Percentiles rank a stretch among this genome's conserved stretches.
These are phyloP conservation scores for Siniperca chuatsi DNA, from an alignment of 2,113 vertebrate species.

Conservation along the genomic window DNA sequence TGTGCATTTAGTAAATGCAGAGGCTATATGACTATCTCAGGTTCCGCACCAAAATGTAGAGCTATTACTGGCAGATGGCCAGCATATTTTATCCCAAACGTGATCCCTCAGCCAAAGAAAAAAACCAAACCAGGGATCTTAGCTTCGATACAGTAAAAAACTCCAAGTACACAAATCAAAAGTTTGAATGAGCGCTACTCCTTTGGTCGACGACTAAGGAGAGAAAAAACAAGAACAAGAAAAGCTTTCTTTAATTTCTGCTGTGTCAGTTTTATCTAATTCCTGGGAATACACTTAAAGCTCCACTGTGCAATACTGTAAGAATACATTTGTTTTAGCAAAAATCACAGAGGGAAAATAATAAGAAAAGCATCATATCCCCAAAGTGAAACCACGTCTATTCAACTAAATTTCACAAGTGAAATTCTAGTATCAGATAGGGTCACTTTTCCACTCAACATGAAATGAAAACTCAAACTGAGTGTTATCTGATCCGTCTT, in stretches of 20 bases:
- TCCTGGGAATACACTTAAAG: neutral
- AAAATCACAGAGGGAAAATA: neutral
- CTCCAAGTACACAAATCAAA: neutral
- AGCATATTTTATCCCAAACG: slow-evolving; percentile 27
- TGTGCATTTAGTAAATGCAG: neutral
- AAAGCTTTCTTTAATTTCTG: neutral
- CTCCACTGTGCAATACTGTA: neutral
- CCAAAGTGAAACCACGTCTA: neutral
- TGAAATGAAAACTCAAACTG: neutral
- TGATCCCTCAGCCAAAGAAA: neutral
- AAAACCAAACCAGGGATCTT: neutral
- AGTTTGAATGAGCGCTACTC: neutral
- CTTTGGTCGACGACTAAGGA: neutral
- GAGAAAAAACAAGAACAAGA: neutral
- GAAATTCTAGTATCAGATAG: neutral
- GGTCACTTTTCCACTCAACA: neutral
- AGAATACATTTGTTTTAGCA: neutral
- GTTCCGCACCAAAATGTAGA: slow-evolving; percentile 8
- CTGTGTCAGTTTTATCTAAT: neutral
- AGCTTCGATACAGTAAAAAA: neutral
- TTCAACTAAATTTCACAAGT: neutral
- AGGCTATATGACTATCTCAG: neutral
- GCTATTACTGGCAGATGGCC: slow-evolving; percentile 16
- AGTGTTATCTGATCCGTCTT: neutral
- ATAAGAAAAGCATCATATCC: neutral